Base-by-base conservation (phyloP, 1,140 invertebrate species). In the Hycleus cichorii region DNA sequence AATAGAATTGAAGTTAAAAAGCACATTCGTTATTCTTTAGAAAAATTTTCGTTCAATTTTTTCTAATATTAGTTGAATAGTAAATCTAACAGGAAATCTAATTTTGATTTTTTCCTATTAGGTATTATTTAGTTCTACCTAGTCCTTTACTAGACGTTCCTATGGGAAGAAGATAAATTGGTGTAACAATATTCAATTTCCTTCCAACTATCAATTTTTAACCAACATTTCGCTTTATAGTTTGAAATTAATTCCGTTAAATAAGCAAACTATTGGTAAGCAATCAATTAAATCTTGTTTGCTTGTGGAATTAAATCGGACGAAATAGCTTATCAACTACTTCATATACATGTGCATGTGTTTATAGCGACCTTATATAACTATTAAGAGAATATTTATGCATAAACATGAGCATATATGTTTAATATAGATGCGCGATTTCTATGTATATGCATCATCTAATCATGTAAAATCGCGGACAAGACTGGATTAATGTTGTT, bases 191-290 rank as follows among this genome's bases (percentile, higher is more conserved):
- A 43, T 52, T 53, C 46, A 53, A 53, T 53, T 53, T 40, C 38
- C 43, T 45, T 26, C 46, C 51, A 46, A 53, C 42, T 32, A 46
- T 6, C 42, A 53, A 53, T 53, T 32, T 32, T 53, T 45, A 42
- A 48, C 18, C 43, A 9, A 46, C 7, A 4, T 53, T 45, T 45
- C 51, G 18, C 40, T 46, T 7, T 53, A n/a, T 53, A 46, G 51
- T 53, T 53, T 9, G 51, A 25, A 53, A 53, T 53, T 53, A 53
- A 53, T 53, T 53, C 39, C 51, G 51, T 53, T 53, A 45, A 53
- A 53, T 53, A 53, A 53, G 51, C 51, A 53, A 53, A 53, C 51
- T 53, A 53, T 53, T 53, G 51, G 51, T 53, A 53, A 53, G 51
- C 51, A 53, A 53, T 53, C 51, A 53, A 53, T 53, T 53, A 53